phyloP scores from a whole-genome alignment of 1,140 invertebrate genomes.

The Rhagoletis pomonella region DNA sequence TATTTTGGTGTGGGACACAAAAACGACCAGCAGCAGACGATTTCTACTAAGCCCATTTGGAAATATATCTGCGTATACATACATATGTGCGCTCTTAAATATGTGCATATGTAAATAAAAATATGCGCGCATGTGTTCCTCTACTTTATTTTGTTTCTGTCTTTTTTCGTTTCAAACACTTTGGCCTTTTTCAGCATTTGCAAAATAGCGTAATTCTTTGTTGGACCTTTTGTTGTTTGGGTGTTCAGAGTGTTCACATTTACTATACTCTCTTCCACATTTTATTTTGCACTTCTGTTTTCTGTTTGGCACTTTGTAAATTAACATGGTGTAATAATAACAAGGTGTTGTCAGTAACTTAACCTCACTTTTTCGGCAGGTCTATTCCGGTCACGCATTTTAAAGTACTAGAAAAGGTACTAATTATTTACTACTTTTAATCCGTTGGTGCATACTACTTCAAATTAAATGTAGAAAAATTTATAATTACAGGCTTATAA shows the following conservation, averaged over 20 bases:
- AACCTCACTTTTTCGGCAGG: too few species aligned
- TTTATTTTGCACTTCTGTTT: conserved; percentile 37
- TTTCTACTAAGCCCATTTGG: background rate
- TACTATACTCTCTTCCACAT: background rate
- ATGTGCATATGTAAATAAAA: too few species aligned
- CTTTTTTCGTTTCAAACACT: conserved; percentile 23
- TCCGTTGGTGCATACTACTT: too few species aligned
- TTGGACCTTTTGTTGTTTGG: conserved; percentile 1
- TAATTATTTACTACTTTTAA: too few species aligned
- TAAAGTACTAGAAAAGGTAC: too few species aligned
- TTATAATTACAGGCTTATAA: too few species aligned
- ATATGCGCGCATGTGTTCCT: background rate
- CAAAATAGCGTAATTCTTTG: conserved; percentile 23
- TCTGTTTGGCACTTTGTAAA: conserved; percentile 41
- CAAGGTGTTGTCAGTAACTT: too few species aligned
- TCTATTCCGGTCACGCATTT: too few species aligned
- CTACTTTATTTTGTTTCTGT: background rate
- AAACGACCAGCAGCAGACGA: background rate
- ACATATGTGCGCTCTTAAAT: too few species aligned
- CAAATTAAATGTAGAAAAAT: too few species aligned
- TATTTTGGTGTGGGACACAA: conserved; percentile 27
- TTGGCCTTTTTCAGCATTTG: conserved; percentile 30
- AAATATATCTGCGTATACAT: too few species aligned
- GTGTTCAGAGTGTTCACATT: background rate
- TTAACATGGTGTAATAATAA: too few species aligned